Conservation (phyloP, 2,113 vertebrate genomes). For the Alligator mississippiensis region DNA sequence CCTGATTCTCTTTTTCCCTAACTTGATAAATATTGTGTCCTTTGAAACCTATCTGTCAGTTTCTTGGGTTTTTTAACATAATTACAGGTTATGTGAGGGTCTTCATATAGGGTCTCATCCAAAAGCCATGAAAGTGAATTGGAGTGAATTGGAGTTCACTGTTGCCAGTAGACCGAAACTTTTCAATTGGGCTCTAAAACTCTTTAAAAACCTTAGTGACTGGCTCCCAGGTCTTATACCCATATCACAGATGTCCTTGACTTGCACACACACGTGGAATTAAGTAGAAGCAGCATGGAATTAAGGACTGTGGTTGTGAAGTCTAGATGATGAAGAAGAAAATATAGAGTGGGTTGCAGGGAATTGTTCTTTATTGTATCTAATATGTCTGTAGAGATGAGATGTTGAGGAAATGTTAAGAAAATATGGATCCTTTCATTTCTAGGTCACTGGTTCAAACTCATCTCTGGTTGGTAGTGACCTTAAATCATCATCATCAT, state of each 20-base stretch:
- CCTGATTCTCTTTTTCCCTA: background rate
- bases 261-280: background rate
- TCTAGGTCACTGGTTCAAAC: background rate
- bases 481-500: background rate
- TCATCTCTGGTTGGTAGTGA: background rate
- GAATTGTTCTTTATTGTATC: background rate
- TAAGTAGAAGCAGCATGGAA: background rate
- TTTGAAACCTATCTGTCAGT: background rate
- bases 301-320: background rate
- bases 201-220: background rate
- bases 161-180: background rate
- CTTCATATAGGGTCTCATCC: background rate
- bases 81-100: background rate
- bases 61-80: background rate
- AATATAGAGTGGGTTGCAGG: background rate
- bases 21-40: background rate
- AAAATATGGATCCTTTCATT: background rate
- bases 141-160: background rate
- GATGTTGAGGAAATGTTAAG: background rate
- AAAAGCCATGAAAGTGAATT: background rate
- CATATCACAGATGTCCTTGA: background rate
- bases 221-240: background rate
- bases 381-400: background rate
- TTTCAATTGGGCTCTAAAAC: background rate
- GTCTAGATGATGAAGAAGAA: background rate